These are phyloP conservation scores for Lasioglossum oenotherae DNA, from an alignment of 2,888 invertebrate species.

Conservation along the genomic window DNA sequence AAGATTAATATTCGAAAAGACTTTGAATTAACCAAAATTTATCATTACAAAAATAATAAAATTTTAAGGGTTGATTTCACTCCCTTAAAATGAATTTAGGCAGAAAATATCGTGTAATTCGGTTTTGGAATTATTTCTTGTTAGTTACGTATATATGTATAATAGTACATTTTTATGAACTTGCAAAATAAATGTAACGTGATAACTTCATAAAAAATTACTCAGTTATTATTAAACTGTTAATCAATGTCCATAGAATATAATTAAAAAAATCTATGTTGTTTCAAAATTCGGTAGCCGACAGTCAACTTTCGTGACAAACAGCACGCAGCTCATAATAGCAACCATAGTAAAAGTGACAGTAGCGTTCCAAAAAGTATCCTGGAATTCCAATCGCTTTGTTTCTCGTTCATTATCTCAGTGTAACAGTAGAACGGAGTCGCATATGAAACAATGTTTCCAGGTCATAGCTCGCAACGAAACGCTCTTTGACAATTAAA, in stretches of 20 bases:
- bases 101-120: no score
- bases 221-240: not conserved
- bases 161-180: not conserved
- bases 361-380: not conserved
- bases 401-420: not conserved
- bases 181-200: not conserved
- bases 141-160: no score
- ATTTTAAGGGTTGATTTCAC: no score
- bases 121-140: no score
- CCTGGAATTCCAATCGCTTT: not conserved
- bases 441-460: not conserved
- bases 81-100: no score
- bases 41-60: no score
- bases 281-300: not conserved
- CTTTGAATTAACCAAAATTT: not conserved
- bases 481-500: constrained; percentile 12
- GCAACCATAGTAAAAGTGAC: not conserved
- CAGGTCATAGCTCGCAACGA: not conserved
- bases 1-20: not conserved
- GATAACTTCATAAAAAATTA: not conserved
- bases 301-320: not conserved
- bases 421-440: not conserved
- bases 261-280: not conserved
- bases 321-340: not conserved
- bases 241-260: not conserved